Evolutionary conservation across 2,888 invertebrate genomes (phyloP).

Genomic region (Spialia ferax): DNA sequence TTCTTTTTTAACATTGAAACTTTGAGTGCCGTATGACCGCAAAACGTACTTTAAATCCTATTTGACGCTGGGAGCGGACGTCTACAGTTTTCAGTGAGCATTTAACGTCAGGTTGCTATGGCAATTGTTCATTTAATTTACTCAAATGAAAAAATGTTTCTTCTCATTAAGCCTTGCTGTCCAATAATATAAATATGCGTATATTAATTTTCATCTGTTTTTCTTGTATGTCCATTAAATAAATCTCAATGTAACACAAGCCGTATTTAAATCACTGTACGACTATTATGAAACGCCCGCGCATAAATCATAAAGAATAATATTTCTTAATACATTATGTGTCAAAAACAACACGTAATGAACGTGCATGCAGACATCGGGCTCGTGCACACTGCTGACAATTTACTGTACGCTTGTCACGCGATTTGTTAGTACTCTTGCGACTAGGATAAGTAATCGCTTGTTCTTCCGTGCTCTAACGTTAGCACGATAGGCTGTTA

Average conservation of each 20-base stretch:
- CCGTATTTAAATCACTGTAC: constrained; percentile 23
- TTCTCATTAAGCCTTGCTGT: neutral
- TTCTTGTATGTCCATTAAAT: neutral
- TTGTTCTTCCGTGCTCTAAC: no score
- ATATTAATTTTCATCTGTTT: neutral
- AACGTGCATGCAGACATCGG: constrained; percentile 47
- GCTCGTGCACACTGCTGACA: constrained; percentile 1
- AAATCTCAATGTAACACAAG: constrained; percentile 11
- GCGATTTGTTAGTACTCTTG: neutral
- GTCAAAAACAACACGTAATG: constrained; percentile 57
- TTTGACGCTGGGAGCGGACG: no score
- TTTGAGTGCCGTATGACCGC: no score
- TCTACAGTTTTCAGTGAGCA: no score
- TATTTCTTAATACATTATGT: constrained; percentile 48
- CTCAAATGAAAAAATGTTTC: no score
- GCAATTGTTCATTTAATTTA: no score
- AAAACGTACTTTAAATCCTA: no score
- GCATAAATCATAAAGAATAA: constrained; percentile 34
- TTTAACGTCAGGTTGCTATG: no score
- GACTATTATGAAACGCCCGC: constrained; percentile 23
- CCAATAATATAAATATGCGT: neutral
- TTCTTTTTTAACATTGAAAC: no score
- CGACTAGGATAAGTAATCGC: no score
- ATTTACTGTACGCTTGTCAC: neutral
- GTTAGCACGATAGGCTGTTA: no score